Evolutionary conservation across 92 coral and sea anemone species (phyloP).

Genomic region (Ricordea florida): DNA sequence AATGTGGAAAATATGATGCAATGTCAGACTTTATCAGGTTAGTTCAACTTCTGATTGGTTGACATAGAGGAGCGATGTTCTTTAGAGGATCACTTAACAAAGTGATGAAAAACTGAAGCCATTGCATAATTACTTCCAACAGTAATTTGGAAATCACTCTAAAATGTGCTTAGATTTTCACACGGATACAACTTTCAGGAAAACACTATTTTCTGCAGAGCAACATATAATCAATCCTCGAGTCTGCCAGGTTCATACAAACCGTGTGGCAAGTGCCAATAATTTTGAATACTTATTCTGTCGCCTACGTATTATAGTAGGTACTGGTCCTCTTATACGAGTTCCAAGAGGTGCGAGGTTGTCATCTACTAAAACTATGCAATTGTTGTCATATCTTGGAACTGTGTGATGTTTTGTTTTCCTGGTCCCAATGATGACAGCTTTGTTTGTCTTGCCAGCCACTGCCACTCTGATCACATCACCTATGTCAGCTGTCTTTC

Average conservation of each 20-base stretch:
- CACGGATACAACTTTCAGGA: too few relatives aligned
- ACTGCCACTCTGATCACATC: slow-evolving; percentile 97
- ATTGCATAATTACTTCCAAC: too few relatives aligned
- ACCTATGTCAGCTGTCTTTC: slow-evolving; percentile 97
- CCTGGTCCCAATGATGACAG: slow-evolving; percentile 93
- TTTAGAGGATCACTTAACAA: too few relatives aligned
- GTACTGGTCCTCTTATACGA: slow-evolving; percentile 94
- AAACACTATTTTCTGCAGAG: not conserved
- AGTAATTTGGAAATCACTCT: too few relatives aligned
- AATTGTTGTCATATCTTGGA: slow-evolving; percentile 96
- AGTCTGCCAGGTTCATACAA: slow-evolving; percentile 33
- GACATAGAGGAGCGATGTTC: too few relatives aligned
- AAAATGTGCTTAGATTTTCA: too few relatives aligned
- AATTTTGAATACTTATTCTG: slow-evolving; percentile 97
- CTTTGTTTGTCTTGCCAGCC: slow-evolving; percentile 92
- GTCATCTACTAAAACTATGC: slow-evolving; percentile 91
- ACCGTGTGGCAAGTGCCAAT: slow-evolving; percentile 96
- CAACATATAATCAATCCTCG: not conserved
- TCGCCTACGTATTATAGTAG: slow-evolving; percentile 82
- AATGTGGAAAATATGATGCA: too few relatives aligned
- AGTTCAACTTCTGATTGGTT: too few relatives aligned
- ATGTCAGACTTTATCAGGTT: too few relatives aligned
- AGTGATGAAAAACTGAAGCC: too few relatives aligned
- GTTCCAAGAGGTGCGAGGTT: slow-evolving; percentile 98
- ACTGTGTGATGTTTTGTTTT: slow-evolving; percentile 90